Conservation (phyloP, 1,140 invertebrate genomes). For the Matsumurasca onukii region DNA sequence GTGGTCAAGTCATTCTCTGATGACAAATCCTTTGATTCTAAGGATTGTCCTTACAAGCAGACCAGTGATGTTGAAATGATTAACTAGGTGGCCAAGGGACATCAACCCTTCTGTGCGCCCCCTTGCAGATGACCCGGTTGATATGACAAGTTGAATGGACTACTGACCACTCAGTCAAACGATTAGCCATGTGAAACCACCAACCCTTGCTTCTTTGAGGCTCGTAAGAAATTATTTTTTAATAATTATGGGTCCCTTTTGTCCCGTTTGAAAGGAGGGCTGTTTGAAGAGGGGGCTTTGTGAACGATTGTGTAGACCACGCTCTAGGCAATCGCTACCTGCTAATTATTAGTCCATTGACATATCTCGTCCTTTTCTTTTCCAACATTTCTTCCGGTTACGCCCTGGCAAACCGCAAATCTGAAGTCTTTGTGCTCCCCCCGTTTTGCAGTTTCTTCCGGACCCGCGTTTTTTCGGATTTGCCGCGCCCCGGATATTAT, state of each 20-base stretch:
- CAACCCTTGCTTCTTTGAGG: slow-evolving; percentile 11
- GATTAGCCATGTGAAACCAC: slow-evolving; percentile 26
- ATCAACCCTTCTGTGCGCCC: no score
- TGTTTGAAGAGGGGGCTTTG: neutral
- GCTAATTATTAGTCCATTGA: slow-evolving; percentile 6
- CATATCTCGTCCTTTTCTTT: slow-evolving; percentile 17
- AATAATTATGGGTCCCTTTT: slow-evolving; percentile 19
- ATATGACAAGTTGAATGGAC: neutral
- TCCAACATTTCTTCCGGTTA: neutral
- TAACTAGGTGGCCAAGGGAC: no score
- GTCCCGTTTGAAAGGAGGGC: slow-evolving; percentile 4
- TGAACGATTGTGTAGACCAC: neutral
- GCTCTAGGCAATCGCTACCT: slow-evolving; percentile 11
- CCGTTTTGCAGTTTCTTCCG: neutral
- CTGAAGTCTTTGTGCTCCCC: neutral
- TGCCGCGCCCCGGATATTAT: neutral
- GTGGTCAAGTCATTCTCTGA: no score
- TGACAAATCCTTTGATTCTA: no score
- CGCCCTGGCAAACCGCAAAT: slow-evolving; percentile 6
- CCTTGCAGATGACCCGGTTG: neutral
- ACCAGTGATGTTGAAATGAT: no score
- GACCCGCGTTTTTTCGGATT: neutral
- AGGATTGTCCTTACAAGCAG: neutral
- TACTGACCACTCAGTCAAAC: neutral
- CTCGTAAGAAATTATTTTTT: slow-evolving; percentile 16